Evolutionary conservation across 2,888 invertebrate genomes (phyloP).

Genomic region (Tiliacea aurago): DNA sequence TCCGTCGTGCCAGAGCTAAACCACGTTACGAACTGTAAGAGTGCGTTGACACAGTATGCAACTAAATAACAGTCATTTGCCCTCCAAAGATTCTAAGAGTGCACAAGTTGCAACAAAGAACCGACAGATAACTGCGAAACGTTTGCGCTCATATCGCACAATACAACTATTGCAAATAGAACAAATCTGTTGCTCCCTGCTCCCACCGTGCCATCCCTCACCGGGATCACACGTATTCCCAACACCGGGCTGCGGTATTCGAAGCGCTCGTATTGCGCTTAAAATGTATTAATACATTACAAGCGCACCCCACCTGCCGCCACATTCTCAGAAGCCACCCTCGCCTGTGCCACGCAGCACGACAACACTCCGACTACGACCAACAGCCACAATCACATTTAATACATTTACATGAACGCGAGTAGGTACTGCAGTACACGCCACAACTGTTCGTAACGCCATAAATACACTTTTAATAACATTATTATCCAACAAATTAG

Average conservation of each 20-base stretch:
- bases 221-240: conserved; percentile 27
- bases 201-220: conserved; percentile 11
- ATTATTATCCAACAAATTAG: conserved; percentile 62
- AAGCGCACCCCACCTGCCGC: conserved; percentile 58
- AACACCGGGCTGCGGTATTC: conserved; percentile 36
- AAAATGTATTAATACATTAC: conserved; percentile 53
- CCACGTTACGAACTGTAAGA: background rate
- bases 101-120: conserved; percentile 28
- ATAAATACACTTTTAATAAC: conserved; percentile 52
- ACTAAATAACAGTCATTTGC: conserved; percentile 34
- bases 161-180: background rate
- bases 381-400: conserved; percentile 29
- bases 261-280: conserved; percentile 49
- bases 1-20: background rate
- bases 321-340: conserved; percentile 57
- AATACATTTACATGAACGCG: conserved; percentile 6
- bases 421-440: conserved; percentile 3
- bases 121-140: conserved; percentile 19
- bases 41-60: conserved; percentile 40
- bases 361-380: conserved; percentile 13
- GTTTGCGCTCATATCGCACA: conserved; percentile 8
- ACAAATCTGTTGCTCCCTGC: conserved; percentile 25
- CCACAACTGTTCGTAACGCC: conserved; percentile 9
- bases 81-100: conserved; percentile 43
- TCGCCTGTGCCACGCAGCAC: conserved; percentile 30